A percentile compares a stretch with the other conserved stretches of the same genome.
phyloP scores from a whole-genome alignment of 2,113 vertebrate species.

The Tringa solitaria region DNA sequence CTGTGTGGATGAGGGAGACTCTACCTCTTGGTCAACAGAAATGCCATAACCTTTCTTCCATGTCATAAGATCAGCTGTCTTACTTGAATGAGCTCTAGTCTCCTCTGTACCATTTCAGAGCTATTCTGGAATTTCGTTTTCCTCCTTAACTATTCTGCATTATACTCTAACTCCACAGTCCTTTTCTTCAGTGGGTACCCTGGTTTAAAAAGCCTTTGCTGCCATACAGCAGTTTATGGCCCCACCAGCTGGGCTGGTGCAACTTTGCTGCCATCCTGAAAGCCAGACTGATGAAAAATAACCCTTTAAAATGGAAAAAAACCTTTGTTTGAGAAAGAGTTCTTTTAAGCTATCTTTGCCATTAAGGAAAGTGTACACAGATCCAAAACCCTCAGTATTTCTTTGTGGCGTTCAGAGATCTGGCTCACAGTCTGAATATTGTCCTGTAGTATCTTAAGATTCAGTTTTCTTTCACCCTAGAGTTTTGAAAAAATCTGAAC shows the following conservation, averaged over 20 bases:
- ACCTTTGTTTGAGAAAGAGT: background rate
- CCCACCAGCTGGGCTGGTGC: background rate
- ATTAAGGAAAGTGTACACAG: background rate
- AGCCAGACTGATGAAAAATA: background rate
- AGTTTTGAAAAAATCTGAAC: background rate
- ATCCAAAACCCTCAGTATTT: background rate
- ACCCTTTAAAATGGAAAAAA: background rate
- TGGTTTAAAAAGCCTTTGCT: background rate
- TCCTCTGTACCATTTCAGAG: background rate
- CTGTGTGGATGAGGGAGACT: background rate
- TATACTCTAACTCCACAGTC: background rate
- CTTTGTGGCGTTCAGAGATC: background rate
- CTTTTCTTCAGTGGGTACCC: background rate
- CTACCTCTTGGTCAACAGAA: background rate
- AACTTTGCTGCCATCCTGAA: background rate
- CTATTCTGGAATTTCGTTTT: background rate
- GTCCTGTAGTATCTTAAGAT: background rate
- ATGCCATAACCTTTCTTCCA: background rate
- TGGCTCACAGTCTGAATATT: background rate
- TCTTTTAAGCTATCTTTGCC: background rate
- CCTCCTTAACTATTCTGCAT: background rate
- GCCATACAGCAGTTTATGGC: background rate
- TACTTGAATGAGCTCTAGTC: background rate
- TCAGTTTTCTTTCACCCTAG: background rate
- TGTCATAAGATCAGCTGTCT: background rate